A percentile compares a stretch with the other conserved stretches of the same genome.
These are phyloP conservation scores for Nymphalis urticae DNA, from an alignment of 2,888 invertebrate genomes.

Conservation along the genomic window DNA sequence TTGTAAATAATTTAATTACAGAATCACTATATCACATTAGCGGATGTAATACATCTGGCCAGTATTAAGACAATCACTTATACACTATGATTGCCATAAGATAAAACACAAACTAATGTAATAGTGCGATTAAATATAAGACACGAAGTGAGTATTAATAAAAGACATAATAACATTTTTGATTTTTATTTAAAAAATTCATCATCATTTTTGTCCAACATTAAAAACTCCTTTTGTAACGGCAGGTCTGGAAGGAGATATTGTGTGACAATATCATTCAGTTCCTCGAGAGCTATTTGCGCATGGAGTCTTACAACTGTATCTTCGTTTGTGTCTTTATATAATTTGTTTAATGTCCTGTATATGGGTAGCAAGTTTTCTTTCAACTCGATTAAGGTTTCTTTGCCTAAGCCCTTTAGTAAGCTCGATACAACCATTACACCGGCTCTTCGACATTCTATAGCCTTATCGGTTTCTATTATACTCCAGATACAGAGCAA, in stretches of 20 bases:
- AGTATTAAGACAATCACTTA: constrained; percentile 38
- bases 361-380: constrained; percentile 86
- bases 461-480: constrained; percentile 85
- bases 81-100: constrained; percentile 32
- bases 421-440: constrained; percentile 88
- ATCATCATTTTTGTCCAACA: constrained; percentile 50
- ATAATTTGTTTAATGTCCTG: constrained; percentile 84
- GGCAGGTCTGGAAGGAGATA: constrained; percentile 82
- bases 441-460: constrained; percentile 89
- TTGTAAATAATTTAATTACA: background rate
- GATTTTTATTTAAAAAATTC: constrained; percentile 54
- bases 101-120: constrained; percentile 15
- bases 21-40: constrained; percentile 11
- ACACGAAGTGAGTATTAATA: constrained; percentile 36
- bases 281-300: constrained; percentile 88
- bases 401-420: constrained; percentile 87
- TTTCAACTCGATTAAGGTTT: constrained; percentile 84
- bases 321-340: constrained; percentile 84
- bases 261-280: constrained; percentile 85
- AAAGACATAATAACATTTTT: constrained; percentile 31
- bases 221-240: constrained; percentile 81
- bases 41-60: constrained; percentile 39
- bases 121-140: constrained; percentile 19
- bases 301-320: constrained; percentile 86
- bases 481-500: constrained; percentile 86